Base-by-base conservation (phyloP, 2,888 invertebrate species). In the Torymus tubicola region DNA sequence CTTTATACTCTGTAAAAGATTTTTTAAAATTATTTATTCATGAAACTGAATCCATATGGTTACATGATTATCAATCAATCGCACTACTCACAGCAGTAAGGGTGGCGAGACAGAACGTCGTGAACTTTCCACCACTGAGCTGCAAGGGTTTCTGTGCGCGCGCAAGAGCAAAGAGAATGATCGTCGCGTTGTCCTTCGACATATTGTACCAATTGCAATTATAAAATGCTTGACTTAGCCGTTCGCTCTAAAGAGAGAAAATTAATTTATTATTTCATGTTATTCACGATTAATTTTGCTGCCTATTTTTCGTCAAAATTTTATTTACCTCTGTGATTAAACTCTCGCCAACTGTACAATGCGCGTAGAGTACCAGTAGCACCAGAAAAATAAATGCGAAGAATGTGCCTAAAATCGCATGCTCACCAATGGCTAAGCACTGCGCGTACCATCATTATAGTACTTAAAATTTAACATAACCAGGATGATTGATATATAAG, bases 71-170 rank as follows among this genome's bases (percentile, higher is more conserved):
- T n/a, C n/a, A n/a, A 13, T 53, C 57, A 0, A 12, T 61, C 14
- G 2, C n/a, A 21, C 55, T 13, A 84, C 91, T 91, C 89, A 93
- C 93, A 78, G 91, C 89, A 50, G 92, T 93, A 78, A 93, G 92
- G 24, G 92, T 92, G 73, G 91, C 89, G 31, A 93, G 89, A 2
- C 93, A 93, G 21, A 93, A 89, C 0, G 90, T 92, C 80, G 92
- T 92, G 84, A 93, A 91, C 87, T 93, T 92, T 11, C 93, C 93
- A 52, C 93, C 93, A 0, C 92, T 92, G 2, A 93, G 90, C 53
- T 88, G 87, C 68, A 93, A 86, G 0, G 93, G 93, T 14, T 90
- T 91, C 82, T 93, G 92, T 84, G 92, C 92, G 83, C 93, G 89
- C 81, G 92, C 91, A 84, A 92, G 87, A 75, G 92, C 92, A 21